Evolutionary conservation across 1,140 invertebrate genomes (phyloP), one percentile per base, ranked within the genome.

Genomic region (Aphidius gifuensis): DNA sequence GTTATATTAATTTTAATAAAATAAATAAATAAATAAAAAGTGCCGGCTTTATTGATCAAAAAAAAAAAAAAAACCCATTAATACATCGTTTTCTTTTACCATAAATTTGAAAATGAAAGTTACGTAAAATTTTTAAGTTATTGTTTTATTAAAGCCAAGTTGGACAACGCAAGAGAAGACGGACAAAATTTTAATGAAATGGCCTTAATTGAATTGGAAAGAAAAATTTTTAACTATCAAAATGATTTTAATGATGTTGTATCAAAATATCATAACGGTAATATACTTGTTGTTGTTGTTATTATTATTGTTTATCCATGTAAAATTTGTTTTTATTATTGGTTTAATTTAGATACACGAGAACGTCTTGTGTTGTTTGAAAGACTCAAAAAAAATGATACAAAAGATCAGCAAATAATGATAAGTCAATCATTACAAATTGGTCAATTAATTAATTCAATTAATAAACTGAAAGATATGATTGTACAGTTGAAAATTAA

Each of bases 241-340:
- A 53, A 71, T 9, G 50, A 69, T 32, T 49, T 75, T 21, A 64
- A 61, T 54, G 64, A 21, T 6, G 23, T 74, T 21, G 43, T 78
- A 3, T 60, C 60, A 1, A 61, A 72, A 58, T 77, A 78, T 64
- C 61, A 68, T 21, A 68, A 69, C 11, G 70, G 77, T 80, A 64
- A 60, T 55, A 11, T 49, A 49, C 16, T 0, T 16, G 16, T 16
- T 16, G 16, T 16, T 16, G 0, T 16, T 16, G 16, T 16, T 16
- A 16, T 16, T 16, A 16, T 16, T 16, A 16, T 16, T 5, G 9
- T 49, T 43, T 54, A 48, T 49, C 47, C 9, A 5, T 9, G 47
- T 5, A 62, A 57, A 53, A 4, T 21, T 50, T 11, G 6, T 56
- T 38, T 61, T 58, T n/a, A 53, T 38, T 9, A 46, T 45, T 57